phyloP scores from a whole-genome alignment of 2,797 vertebrate species.

The Phoebastria nigripes region DNA sequence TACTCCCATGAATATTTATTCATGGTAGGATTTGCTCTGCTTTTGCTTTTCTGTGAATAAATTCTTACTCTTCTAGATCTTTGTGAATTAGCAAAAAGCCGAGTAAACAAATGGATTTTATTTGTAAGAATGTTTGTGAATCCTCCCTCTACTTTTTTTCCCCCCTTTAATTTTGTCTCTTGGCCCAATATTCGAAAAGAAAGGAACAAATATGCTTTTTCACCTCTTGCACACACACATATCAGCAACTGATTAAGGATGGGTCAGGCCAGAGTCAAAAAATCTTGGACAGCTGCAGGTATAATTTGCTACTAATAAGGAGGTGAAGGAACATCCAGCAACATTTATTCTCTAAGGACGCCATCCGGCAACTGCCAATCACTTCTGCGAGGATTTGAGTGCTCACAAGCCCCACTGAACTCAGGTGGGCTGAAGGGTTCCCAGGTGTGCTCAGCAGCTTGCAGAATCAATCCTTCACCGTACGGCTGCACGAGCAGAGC shows the following conservation, averaged over 20 bases:
- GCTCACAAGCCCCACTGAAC: neutral
- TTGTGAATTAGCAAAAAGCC: conserved; percentile 18
- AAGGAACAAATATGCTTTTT: neutral
- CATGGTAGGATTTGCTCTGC: conserved; percentile 35
- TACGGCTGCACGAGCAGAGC: neutral
- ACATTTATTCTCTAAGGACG: conserved; percentile 29
- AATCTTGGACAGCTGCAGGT: conserved; percentile 27
- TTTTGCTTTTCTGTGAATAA: conserved; percentile 39
- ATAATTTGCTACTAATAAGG: conserved; percentile 52
- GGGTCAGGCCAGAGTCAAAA: conserved; percentile 10
- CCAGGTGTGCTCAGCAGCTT: conserved; percentile 16
- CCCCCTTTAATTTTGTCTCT: neutral
- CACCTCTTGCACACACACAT: neutral
- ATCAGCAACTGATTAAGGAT: conserved; percentile 24
- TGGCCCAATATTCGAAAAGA: neutral
- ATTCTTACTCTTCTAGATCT: conserved; percentile 24
- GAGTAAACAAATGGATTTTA: conserved; percentile 32
- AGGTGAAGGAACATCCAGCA: conserved; percentile 36
- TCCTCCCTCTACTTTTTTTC: neutral
- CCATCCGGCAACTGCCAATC: conserved; percentile 41
- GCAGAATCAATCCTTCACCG: neutral
- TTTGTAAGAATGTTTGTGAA: neutral
- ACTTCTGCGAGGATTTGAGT: conserved; percentile 25
- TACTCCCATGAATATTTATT: conserved; percentile 56
- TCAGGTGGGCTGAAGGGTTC: conserved; percentile 38